Percentiles rank a stretch among this genome's conserved stretches.
phyloP scores from a whole-genome alignment of 2,797 vertebrate species.

The Lacerta bilineata region DNA sequence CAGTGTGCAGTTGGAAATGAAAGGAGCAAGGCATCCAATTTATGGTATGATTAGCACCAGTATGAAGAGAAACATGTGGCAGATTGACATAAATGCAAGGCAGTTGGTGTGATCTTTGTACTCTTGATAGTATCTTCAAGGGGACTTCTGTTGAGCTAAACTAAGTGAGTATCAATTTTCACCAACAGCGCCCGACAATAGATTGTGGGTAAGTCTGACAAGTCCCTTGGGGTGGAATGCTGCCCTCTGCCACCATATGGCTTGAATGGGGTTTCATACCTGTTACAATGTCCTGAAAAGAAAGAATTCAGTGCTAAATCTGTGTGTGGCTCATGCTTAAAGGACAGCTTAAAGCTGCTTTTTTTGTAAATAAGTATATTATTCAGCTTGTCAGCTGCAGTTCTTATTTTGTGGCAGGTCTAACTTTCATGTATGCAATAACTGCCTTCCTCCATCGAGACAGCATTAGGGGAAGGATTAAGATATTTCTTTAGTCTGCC shows the following conservation, averaged over 20 bases:
- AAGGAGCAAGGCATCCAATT: slow-evolving; percentile 12
- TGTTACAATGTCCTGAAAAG: slow-evolving; percentile 71
- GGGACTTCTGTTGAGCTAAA: slow-evolving; percentile 71
- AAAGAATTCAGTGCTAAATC: slow-evolving; percentile 69
- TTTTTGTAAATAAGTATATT: slow-evolving; percentile 69
- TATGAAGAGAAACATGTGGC: slow-evolving; percentile 31
- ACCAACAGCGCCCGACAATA: slow-evolving; percentile 78
- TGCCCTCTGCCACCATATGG: slow-evolving; percentile 79
- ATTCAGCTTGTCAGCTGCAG: slow-evolving; percentile 48
- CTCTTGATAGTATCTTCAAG: slow-evolving; percentile 66
- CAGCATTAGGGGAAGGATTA: slow-evolving; percentile 58
- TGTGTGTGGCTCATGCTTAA: slow-evolving; percentile 73
- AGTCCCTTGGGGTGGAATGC: slow-evolving; percentile 75
- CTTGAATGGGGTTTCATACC: slow-evolving; percentile 72
- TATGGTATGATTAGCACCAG: neutral
- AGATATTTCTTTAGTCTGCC: slow-evolving; percentile 60
- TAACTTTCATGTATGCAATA: slow-evolving; percentile 58
- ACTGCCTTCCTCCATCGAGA: slow-evolving; percentile 56
- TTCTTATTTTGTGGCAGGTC: slow-evolving; percentile 37
- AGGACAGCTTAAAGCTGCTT: slow-evolving; percentile 73
- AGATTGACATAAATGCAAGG: slow-evolving; percentile 52
- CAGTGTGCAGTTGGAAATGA: neutral
- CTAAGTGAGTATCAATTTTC: slow-evolving; percentile 81
- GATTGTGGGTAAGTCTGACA: slow-evolving; percentile 82
- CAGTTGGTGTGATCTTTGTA: slow-evolving; percentile 42